These are phyloP conservation scores for Onychostoma macrolepis DNA, from an alignment of 2,113 vertebrate genomes.

Conservation along the genomic window DNA sequence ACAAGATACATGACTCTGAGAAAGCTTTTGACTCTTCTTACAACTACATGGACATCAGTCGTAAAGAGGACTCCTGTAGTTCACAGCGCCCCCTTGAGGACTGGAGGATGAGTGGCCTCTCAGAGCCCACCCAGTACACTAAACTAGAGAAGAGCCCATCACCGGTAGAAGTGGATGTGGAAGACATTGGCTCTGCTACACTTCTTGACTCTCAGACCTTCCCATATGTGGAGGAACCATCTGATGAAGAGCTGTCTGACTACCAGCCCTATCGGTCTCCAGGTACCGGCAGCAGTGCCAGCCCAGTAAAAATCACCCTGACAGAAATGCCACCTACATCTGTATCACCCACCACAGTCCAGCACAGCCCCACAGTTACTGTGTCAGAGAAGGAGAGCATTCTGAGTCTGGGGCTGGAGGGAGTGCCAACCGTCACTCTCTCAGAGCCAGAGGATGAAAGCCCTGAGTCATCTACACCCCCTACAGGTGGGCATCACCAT, in stretches of 20 bases:
- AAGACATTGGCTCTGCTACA: constrained; percentile 70
- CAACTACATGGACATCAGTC: constrained; percentile 96
- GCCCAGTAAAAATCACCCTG: constrained; percentile 87
- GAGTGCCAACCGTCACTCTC: constrained; percentile 89
- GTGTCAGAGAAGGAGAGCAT: constrained; percentile 75
- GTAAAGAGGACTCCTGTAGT: constrained; percentile 77
- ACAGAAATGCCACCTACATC: constrained; percentile 75
- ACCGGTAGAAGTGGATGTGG: constrained; percentile 66
- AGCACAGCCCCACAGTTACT: constrained; percentile 50
- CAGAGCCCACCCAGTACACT: constrained; percentile 66
- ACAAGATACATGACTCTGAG: constrained; percentile 82
- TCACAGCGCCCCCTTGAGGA: constrained; percentile 63
- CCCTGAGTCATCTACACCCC: constrained; percentile 88
- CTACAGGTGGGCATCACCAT: constrained; percentile 76
- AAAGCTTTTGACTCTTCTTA: constrained; percentile 77
- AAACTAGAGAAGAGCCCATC: constrained; percentile 70
- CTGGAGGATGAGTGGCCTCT: constrained; percentile 46
- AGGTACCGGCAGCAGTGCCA: constrained; percentile 70
- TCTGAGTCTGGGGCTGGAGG: constrained; percentile 86
- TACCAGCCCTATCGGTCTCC: constrained; percentile 77
- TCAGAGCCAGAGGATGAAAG: constrained; percentile 97
- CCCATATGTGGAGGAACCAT: constrained; percentile 83
- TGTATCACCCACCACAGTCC: constrained; percentile 52
- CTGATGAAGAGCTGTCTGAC: constrained; percentile 80
- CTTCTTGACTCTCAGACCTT: constrained; percentile 75